A percentile compares a stretch with the other conserved stretches of the same genome.
These are phyloP conservation scores for Hippopotamyrus pictus DNA, from an alignment of 2,797 vertebrate genomes.

Conservation along the genomic window DNA sequence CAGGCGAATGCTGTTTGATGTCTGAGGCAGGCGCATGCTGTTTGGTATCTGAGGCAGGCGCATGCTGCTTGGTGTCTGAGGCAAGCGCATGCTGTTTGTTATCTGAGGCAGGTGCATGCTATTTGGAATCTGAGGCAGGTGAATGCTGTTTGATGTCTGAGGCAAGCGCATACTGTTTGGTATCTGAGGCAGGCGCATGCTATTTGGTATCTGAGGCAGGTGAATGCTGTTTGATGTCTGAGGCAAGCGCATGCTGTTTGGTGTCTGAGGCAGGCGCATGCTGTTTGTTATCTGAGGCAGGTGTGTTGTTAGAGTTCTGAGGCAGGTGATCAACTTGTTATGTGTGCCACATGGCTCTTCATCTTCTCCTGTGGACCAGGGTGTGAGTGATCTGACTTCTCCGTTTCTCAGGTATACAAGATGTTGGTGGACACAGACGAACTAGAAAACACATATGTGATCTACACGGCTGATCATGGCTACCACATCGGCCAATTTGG, in stretches of 20 bases:
- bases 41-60: neutral
- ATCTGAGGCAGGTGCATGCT: neutral
- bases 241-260: neutral
- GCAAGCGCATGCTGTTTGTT: neutral
- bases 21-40: neutral
- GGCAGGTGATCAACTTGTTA: neutral
- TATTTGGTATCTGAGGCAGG: neutral
- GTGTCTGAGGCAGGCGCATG: neutral
- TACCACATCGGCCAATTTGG: slow-evolving; percentile 98
- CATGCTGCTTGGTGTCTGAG: neutral
- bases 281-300: neutral
- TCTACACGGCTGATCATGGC: slow-evolving; percentile 94
- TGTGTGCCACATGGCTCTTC: neutral
- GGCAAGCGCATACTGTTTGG: neutral
- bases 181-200: neutral
- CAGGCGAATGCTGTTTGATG: neutral
- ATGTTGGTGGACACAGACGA: slow-evolving; percentile 83
- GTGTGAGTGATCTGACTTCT: neutral
- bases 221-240: neutral
- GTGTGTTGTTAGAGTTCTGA: neutral
- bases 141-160: neutral
- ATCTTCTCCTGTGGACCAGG: neutral
- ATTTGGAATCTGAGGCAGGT: neutral
- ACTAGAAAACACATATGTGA: slow-evolving; percentile 89
- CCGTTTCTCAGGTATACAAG: slow-evolving; percentile 72